A percentile compares a stretch with the other conserved stretches of the same genome.
Conservation (phyloP, 30 jellyfish, hydroid and myxozoan genomes). For the Nemopilema nomurai region DNA sequence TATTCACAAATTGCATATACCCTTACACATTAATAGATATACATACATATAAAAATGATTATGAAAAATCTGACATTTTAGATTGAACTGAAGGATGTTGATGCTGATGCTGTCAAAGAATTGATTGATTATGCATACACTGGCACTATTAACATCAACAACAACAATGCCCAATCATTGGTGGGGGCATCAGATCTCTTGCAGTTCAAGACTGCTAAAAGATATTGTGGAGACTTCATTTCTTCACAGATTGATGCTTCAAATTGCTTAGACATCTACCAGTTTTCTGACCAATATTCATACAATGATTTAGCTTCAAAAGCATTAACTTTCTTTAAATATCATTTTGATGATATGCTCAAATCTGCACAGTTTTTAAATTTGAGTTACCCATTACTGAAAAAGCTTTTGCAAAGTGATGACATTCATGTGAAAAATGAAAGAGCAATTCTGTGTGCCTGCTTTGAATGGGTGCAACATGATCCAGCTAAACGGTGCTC, state of each 20-base stretch:
- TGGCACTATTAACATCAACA: conserved; percentile 51
- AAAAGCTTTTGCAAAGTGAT: conserved; percentile 53
- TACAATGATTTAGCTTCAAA: conserved; percentile 14
- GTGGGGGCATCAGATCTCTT: conserved; percentile 87
- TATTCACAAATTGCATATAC: too few relatives aligned
- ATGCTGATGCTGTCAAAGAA: conserved; percentile 44
- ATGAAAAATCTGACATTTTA: background rate
- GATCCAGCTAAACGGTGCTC: conserved; percentile 22
- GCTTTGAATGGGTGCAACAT: conserved; percentile 61
- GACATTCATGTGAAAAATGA: conserved; percentile 46
- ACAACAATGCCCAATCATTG: conserved; percentile 69
- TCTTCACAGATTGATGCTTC: conserved; percentile 51
- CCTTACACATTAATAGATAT: background rate
- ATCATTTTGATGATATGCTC: conserved; percentile 42
- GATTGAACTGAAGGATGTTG: conserved; percentile 79
- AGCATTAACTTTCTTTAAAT: conserved; percentile 48
- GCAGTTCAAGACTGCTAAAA: conserved; percentile 68
- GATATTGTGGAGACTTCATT: conserved; percentile 67
- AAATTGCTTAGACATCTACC: conserved; percentile 74
- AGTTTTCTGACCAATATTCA: conserved; percentile 66
- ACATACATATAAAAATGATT: background rate
- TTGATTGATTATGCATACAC: conserved; percentile 77
- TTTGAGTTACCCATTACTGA: conserved; percentile 16
- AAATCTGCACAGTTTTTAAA: conserved; percentile 38
- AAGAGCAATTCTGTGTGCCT: conserved; percentile 46